Conservation (phyloP, 2,888 invertebrate species). For the Disparrhopalites patrizii region DNA sequence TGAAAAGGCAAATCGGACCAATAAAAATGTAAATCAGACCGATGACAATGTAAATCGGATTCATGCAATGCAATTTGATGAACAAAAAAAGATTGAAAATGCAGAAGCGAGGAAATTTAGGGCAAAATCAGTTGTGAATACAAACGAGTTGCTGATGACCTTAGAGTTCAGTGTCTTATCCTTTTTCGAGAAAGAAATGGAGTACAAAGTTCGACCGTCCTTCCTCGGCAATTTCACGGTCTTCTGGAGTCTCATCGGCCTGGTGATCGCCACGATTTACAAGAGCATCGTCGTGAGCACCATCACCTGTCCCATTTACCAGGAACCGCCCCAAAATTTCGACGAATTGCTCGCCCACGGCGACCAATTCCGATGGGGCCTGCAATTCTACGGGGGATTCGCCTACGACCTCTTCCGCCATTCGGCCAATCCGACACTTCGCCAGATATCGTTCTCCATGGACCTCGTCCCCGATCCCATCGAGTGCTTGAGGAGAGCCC, state of each 20-base stretch:
- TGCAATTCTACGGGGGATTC: background rate
- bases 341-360: background rate
- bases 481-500: background rate
- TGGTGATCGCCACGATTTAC: background rate
- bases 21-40: no score
- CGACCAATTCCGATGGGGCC: background rate
- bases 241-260: background rate
- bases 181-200: background rate
- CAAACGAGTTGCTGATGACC: no score
- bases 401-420: background rate
- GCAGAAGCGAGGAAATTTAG: background rate
- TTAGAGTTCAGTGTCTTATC: background rate
- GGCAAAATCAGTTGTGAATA: no score
- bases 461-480: background rate
- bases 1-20: no score
- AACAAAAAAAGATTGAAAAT: no score
- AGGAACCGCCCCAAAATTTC: background rate
- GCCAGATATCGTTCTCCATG: background rate
- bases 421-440: background rate
- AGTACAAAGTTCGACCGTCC: background rate
- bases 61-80: no score
- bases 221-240: background rate
- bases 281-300: no score
- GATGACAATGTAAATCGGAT: no score
- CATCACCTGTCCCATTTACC: background rate